phyloP scores from a whole-genome alignment of 2,797 vertebrate species.

The Coracias cyanogaster region DNA sequence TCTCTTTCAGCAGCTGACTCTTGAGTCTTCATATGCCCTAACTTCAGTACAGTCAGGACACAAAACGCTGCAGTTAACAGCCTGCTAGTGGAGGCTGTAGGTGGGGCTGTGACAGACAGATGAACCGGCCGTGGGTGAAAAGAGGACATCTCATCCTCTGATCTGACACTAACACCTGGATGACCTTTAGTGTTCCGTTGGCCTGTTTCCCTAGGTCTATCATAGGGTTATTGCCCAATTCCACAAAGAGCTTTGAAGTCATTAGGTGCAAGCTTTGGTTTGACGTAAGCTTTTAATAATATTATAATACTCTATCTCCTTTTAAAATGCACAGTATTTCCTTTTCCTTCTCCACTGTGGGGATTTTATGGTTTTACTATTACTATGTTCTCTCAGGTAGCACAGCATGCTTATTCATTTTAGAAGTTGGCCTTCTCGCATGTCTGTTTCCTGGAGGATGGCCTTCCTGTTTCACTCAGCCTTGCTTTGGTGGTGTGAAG shows the following conservation, averaged over 20 bases:
- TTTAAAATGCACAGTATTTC: background rate
- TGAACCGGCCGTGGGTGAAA: background rate
- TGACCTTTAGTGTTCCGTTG: background rate
- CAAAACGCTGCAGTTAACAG: background rate
- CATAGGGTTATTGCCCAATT: background rate
- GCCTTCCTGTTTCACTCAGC: background rate
- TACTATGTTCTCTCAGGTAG: background rate
- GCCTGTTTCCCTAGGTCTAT: background rate
- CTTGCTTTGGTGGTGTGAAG: background rate
- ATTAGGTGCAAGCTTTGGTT: background rate
- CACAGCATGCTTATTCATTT: background rate
- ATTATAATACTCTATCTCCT: background rate
- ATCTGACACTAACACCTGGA: background rate
- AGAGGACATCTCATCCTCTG: background rate
- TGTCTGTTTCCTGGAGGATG: background rate
- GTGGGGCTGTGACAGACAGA: background rate
- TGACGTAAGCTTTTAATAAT: background rate
- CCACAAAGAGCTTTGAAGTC: background rate
- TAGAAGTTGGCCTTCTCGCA: background rate
- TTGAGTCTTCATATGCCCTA: background rate
- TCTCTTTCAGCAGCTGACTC: background rate
- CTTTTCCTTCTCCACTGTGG: background rate
- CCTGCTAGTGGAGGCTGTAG: background rate
- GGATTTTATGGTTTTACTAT: background rate
- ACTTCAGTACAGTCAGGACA: background rate